A percentile compares a stretch with the other conserved stretches of the same genome.
These are phyloP conservation scores for Stenurella melanura DNA, from an alignment of 2,888 invertebrate species.

Conservation along the genomic window DNA sequence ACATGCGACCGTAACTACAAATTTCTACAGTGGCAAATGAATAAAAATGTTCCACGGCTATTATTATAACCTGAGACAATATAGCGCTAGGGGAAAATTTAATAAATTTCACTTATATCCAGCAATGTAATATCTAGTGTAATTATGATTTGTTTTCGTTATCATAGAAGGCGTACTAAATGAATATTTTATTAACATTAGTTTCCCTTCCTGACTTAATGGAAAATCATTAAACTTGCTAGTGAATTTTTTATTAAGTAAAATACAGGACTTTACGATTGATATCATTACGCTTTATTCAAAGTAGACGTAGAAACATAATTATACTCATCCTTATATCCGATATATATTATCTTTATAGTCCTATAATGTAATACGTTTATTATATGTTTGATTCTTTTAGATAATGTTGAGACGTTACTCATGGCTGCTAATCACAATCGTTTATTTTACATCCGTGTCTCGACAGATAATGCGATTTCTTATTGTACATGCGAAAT, in stretches of 20 bases:
- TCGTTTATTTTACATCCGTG: no score
- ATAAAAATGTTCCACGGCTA: constrained; percentile 33
- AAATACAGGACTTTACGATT: constrained; percentile 30
- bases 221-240: constrained; percentile 54
- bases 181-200: constrained; percentile 55
- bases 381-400: no score
- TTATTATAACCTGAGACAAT: constrained; percentile 41
- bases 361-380: no score
- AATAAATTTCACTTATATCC: constrained; percentile 52
- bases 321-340: neutral
- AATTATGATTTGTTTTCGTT: constrained; percentile 55
- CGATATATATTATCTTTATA: no score
- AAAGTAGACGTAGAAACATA: neutral
- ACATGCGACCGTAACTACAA: constrained; percentile 2
- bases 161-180: constrained; percentile 47
- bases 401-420: no score
- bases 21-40: constrained; percentile 17
- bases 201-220: constrained; percentile 51
- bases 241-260: constrained; percentile 52
- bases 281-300: neutral
- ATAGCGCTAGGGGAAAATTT: constrained; percentile 39
- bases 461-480: no score
- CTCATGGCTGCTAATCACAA: no score
- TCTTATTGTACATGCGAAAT: no score
- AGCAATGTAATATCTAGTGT: constrained; percentile 48